These are phyloP conservation scores for Microdon myrmicae DNA, from an alignment of 2,888 invertebrate genomes.

Conservation along the genomic window DNA sequence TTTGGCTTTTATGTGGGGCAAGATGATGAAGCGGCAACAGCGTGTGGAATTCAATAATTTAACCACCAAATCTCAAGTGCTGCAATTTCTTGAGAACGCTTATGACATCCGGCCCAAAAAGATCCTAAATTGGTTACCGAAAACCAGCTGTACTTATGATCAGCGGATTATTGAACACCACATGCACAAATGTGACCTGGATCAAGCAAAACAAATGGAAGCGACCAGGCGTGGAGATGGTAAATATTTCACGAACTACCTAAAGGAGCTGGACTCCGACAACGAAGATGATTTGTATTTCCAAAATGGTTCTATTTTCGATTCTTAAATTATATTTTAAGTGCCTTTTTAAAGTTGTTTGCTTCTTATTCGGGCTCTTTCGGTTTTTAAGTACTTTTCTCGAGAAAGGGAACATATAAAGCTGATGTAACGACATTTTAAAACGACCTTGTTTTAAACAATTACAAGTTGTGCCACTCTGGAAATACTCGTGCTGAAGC, in stretches of 20 bases:
- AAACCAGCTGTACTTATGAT: slow-evolving; percentile 55
- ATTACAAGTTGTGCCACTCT: no score
- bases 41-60: slow-evolving; percentile 83
- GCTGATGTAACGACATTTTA: no score
- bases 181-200: slow-evolving; percentile 6
- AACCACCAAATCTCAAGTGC: slow-evolving; percentile 74
- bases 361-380: no score
- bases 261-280: slow-evolving; percentile 31
- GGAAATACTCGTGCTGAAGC: no score
- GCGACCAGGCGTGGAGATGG: slow-evolving; percentile 57
- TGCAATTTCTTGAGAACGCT: slow-evolving; percentile 75
- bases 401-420: no score
- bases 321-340: slow-evolving; percentile 16
- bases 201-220: neutral
- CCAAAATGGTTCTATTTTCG: slow-evolving; percentile 37
- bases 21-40: slow-evolving; percentile 77
- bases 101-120: slow-evolving; percentile 67
- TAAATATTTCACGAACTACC: slow-evolving; percentile 59
- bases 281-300: slow-evolving; percentile 33
- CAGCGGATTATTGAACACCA: slow-evolving; percentile 38
- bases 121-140: slow-evolving; percentile 15
- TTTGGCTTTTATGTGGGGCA: slow-evolving; percentile 94
- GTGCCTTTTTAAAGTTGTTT: no score
- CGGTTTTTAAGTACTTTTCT: no score
- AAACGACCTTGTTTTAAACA: no score